Evolutionary conservation across 2,888 invertebrate species (phyloP), one percentile per base, ranked within the genome.

Genomic region (Torymus texanus): DNA sequence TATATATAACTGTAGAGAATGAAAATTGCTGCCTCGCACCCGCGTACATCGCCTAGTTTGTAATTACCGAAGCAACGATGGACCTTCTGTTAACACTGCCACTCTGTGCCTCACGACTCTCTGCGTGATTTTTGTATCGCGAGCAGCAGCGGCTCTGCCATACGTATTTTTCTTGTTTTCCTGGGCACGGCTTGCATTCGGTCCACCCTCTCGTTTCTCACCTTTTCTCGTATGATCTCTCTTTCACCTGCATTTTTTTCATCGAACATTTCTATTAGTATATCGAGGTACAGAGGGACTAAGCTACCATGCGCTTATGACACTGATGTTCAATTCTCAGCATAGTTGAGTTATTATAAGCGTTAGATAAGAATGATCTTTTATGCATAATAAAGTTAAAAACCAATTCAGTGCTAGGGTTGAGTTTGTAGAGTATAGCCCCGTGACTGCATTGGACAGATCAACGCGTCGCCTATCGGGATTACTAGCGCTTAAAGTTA

Each of bases 241-340:
- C 12, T 50, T 61, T 62, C 50, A 51, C 41, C n/a, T n/a, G n/a
- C n/a, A n/a, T 41, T 41, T 71, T 75, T 78, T 75, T 78, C 72
- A 75, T 68, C 16, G 50, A 72, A 72, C 63, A 75, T 78, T 75
- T 75, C 78, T 78, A 81, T 81, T 75, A 78, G 29, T 53, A 55
- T 59, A 51, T 51, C 66, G 24, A 41, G 41, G 8, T 8, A 5
- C 41, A 8, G 1, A 8, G 41, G 8, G 41, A 8, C 29, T 21
- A 2, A 21, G 21, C 2, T 21, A 21, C 2, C 21, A 21, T 2
- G 21, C 21, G 21, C 2, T 1, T 21, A 21, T 21, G 21, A 21
- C 21, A 21, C 21, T 21, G 21, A 21, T 21, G 21, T 21, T 21
- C 2, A 21, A 21, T 21, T 21, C 21, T 21, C 21, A 21, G 21